Base-by-base conservation (phyloP, 2,888 invertebrate species). In the Linyphia triangularis region DNA sequence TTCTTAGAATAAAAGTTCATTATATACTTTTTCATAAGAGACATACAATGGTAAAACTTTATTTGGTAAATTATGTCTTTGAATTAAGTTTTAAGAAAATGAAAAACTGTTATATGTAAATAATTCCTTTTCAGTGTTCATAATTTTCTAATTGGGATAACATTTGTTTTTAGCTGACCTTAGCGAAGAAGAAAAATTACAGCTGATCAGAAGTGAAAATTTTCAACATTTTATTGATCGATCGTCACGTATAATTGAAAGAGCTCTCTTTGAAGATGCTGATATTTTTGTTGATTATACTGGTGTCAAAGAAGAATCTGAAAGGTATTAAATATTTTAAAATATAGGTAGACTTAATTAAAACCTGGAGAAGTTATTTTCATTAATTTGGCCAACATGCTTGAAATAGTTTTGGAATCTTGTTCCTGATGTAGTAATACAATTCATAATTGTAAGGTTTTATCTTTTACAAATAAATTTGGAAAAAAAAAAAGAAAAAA, bases 241-340 rank as follows among this genome's bases (percentile, higher is more conserved):
- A 91, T 95, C 98, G n/a, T 96, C 98, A 4, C 95, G 97, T 91
- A 95, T 99, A 90, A 95, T 99, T 92, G 99, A 99, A 93, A 95
- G 99, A 90, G 99, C 99, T 43, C 94, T 99, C 37, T 89, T 67
- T 72, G 99, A 99, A 94, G 95, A 96, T 90, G 95, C 96, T n/a
- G 98, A 99, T 93, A 97, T 99, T 92, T 98, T 97, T 93, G 96
- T 96, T 57, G 99, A 99, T 94, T 99, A 99, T 93, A 96, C 97
- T 61, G 97, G 97, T 81, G 96, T 95, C 79, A 96, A 96, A 92
- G 95, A 95, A 70, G 97, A 98, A 92, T 96, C 96, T 91, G 95
- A 95, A 91, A 94, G 95, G 96, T 97, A 37, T n/a, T n/a, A n/a
- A n/a, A n/a, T n/a, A n/a, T n/a, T n/a, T 63, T 75, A 67, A 2